Conservation (phyloP, 2,113 vertebrate species). For the Upupa epops region DNA sequence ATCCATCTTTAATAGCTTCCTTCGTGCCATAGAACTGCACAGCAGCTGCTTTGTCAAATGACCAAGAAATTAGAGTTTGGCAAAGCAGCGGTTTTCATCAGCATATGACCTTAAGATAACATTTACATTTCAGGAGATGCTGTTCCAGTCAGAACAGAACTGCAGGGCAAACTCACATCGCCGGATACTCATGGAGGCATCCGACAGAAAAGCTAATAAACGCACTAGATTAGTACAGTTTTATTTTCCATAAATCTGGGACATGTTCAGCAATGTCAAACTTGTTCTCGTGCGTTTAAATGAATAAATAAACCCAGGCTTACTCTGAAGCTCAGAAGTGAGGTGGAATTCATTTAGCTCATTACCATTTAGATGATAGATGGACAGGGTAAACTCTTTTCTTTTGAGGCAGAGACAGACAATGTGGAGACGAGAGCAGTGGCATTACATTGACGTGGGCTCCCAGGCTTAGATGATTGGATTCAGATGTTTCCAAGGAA, state of each 20-base stretch:
- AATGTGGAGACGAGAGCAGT: neutral
- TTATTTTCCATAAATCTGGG: slow-evolving; percentile 60
- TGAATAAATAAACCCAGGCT: slow-evolving; percentile 46
- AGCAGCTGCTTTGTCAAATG: slow-evolving; percentile 63
- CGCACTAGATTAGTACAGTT: slow-evolving; percentile 27
- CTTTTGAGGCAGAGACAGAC: slow-evolving; percentile 21
- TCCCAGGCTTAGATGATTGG: slow-evolving; percentile 25
- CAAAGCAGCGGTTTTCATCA: slow-evolving; percentile 66
- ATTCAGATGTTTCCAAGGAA: slow-evolving; percentile 54
- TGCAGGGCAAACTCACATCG: slow-evolving; percentile 38
- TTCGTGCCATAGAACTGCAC: slow-evolving; percentile 15
- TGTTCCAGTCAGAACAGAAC: slow-evolving; percentile 47
- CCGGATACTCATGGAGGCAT: neutral
- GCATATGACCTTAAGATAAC: slow-evolving; percentile 68
- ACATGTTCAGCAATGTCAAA: slow-evolving; percentile 47
- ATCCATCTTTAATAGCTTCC: slow-evolving; percentile 22
- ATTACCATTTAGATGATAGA: slow-evolving; percentile 64
- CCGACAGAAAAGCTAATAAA: slow-evolving; percentile 60
- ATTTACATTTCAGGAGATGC: slow-evolving; percentile 63
- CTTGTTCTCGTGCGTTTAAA: slow-evolving; percentile 42
- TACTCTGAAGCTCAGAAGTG: slow-evolving; percentile 53
- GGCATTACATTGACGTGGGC: neutral
- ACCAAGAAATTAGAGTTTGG: slow-evolving; percentile 62
- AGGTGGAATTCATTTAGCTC: slow-evolving; percentile 57
- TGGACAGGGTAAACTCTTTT: slow-evolving; percentile 40